Base-by-base conservation (phyloP, 1,140 invertebrate species). In the Battus philenor region DNA sequence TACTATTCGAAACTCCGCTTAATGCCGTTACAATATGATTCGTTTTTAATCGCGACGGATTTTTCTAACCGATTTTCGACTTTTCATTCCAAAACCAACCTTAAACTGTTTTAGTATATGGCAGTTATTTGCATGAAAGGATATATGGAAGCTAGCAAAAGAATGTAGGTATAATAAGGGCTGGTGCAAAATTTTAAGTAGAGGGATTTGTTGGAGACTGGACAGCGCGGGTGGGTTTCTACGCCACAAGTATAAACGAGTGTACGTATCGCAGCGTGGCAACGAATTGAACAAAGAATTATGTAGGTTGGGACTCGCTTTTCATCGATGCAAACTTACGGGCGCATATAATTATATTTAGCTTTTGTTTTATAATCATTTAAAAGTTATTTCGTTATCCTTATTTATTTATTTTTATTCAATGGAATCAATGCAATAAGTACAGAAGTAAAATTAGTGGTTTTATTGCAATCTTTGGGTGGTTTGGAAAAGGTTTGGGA, bases 141-240 rank as follows among this genome's bases (percentile, higher is more conserved):
- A 15, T n/a, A 10, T 41, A 24, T 32, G 36, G 50, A 53, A 59
- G 64, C 58, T 65, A 61, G 58, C 38, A 49, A n/a, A 54, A 66
- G 44, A 47, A 70, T 67, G 68, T 75, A 68, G 56, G 61, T 74
- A 74, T 69, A 76, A 71, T 79, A 83, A 80, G 71, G 77, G 70
- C 62, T 68, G 69, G 66, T 71, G 75, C 75, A 78, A 76, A 81
- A 77, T 80, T 81, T 81, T 78, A 84, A 81, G 75, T 73, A 79
- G 68, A 72, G 75, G 68, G 75, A 78, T 84, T 84, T 76, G 50
- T 58, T 60, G 44, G 57, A 41, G 51, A 49, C 46, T 38, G 57
- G 38, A 48, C 48, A 46, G 41, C 31, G 53, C 53, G 44, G 52
- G 60, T 61, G 67, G 50, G 59, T 68, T 69, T 69, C 52, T 50